Base-by-base conservation (phyloP, 2,888 invertebrate genomes). In the Cephonodes hylas region DNA sequence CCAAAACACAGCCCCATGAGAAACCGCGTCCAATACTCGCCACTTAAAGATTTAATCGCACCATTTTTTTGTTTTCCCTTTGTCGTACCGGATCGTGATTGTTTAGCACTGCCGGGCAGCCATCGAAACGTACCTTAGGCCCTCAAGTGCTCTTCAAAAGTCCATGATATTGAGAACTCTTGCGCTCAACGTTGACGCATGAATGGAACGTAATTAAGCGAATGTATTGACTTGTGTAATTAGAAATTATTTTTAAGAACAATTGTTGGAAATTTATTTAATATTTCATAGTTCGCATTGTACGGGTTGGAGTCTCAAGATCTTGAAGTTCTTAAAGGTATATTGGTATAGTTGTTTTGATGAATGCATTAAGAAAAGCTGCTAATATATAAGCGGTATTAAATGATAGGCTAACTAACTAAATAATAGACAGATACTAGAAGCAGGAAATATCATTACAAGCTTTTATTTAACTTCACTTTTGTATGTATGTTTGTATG, bases 1-100 rank as follows among this genome's bases (percentile, higher is more conserved):
- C 88, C 89, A 87, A 83, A 91, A 91, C 91, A 92, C 78, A 84
- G 77, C 91, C 89, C 91, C 91, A 91, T 92, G 91, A 91, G 91
- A 91, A 92, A 88, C 83, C 80, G 77, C 83, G 83, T 77, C 79
- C 81, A 81, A 81, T 76, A 75, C 79, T 84, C 79, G 71, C 81
- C 86, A 86, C 89, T 87, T 79, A 74, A 86, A 90, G 90, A 91
- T 91, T 81, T 86, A 90, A 91, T 91, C 91, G 88, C 91, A 84
- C 91, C 88, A 85, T 83, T 90, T 89, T 88, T 87, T 88, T 87
- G 82, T 88, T 89, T 88, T 81, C 79, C 75, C 79, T 79, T 77
- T 71, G 66, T 66, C 69, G 74, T 71, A 84, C 79, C 77, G 74
- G 81, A 81, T 74, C 76, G 64, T 76, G 67, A 85, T 90, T 89